Base-by-base conservation (phyloP, 2,113 vertebrate genomes). In the Dinomys branickii region DNA sequence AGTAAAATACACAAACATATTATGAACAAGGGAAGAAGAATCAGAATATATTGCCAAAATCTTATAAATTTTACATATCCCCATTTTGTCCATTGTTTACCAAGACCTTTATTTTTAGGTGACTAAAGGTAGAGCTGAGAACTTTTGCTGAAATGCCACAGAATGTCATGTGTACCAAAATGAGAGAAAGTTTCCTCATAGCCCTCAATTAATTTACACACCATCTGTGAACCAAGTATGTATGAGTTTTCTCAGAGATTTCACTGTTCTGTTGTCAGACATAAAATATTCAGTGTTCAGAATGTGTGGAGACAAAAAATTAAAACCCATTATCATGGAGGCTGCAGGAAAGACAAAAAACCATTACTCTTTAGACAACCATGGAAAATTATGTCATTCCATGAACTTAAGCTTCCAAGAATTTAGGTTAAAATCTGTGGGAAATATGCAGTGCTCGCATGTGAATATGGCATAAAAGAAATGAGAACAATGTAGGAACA, bases 341-440 rank as follows among this genome's bases (percentile, higher is more conserved):
- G 12, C 50, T 77, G 7, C 3, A 75, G 58, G 35, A 73, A 83
- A 93, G 86, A 26, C 14, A 84, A 88, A 86, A 86, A 71, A 50
- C 10, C 58, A 75, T 95, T 38, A 56, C 77, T 75, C 52, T 92
- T 91, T 61, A 95, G 33, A 94, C 52, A 95, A 85, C 13, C 22
- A 35, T 92, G 44, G 38, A 71, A 94, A 97, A 82, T 75, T 84
- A 69, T 69, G 19, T 82, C 56, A 94, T 92, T 73, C 61, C n/a
- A 71, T 20, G 19, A 82, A 82, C 14, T 91, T 67, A 83, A 90
- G 11, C n/a, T 94, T 95, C 50, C 26, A 90, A 90, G 88, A 95
- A 84, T 47, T 80, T 71, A 87, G 52, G 41, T 89, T 69, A 44
- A 90, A 96, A 58, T 67, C 81, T 69, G 35, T 88, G 77, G 77